Evolutionary conservation across 2,888 invertebrate species (phyloP).

Genomic region (Leucophora obtusa): DNA sequence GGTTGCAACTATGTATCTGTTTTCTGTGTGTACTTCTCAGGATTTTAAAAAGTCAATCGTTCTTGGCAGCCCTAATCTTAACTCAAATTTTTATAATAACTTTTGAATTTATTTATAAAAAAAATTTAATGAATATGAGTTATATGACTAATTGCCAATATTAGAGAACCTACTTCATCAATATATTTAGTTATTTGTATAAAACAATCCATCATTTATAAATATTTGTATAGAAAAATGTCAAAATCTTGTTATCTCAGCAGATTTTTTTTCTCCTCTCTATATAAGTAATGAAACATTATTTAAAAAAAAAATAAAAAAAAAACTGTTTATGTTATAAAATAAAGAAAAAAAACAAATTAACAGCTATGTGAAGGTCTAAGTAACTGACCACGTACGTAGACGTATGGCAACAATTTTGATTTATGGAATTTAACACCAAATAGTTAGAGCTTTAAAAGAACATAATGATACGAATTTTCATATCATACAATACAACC

Average conservation of each 20-base stretch:
- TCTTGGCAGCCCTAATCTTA: too few species aligned
- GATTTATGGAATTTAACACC: conserved; percentile 56
- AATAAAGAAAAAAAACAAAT: conserved; percentile 24
- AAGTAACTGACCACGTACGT: conserved; percentile 33
- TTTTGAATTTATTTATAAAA: too few species aligned
- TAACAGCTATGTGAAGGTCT: conserved; percentile 51
- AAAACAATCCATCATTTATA: conserved; percentile 56
- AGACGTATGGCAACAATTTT: conserved; percentile 29
- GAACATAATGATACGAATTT: too few species aligned
- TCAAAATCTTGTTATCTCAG: conserved; percentile 59
- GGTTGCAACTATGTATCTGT: too few species aligned
- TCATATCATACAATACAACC: too few species aligned
- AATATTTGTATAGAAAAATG: conserved; percentile 43
- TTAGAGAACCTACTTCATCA: conserved; percentile 46
- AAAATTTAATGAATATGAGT: conserved; percentile 14
- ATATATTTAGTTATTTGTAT: conserved; percentile 6
- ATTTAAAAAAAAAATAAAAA: conserved; percentile 5
- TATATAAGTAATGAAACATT: neutral
- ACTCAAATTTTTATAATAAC: too few species aligned
- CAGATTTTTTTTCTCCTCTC: conserved; percentile 19
- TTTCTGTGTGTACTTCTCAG: too few species aligned
- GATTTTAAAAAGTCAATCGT: too few species aligned
- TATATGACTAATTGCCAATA: conserved; percentile 24
- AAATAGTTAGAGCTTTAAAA: conserved; percentile 4
- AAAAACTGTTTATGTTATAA: conserved; percentile 23